Evolutionary conservation across 2,888 invertebrate species (phyloP).

Genomic region (Palloptera scutellata): DNA sequence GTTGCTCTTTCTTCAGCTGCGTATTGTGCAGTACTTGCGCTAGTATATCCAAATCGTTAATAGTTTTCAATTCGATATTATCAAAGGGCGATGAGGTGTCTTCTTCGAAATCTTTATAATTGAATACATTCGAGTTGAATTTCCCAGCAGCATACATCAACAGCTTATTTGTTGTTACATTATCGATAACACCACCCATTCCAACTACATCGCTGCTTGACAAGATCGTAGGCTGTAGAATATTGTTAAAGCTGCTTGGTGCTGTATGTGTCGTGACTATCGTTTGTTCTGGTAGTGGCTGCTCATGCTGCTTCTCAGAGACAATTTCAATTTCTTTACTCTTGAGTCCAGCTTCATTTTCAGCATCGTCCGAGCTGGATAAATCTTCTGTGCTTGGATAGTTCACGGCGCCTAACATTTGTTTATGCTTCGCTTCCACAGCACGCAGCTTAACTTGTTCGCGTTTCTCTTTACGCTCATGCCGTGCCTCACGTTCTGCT

Average conservation of each 20-base stretch:
- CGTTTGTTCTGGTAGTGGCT: conserved; percentile 25
- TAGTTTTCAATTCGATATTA: conserved; percentile 88
- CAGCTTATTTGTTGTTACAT: background rate
- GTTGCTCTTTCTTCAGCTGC: conserved; percentile 46
- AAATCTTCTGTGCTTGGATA: conserved; percentile 72
- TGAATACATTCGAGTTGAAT: conserved; percentile 51
- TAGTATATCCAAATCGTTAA: conserved; percentile 90
- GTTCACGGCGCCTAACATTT: conserved; percentile 69
- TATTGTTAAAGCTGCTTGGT: conserved; percentile 58
- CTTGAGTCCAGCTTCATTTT: conserved; percentile 50
- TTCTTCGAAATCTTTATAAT: conserved; percentile 85
- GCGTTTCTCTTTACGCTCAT: conserved; percentile 69
- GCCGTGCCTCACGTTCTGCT: conserved; percentile 70
- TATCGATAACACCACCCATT: conserved; percentile 10
- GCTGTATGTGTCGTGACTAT: conserved; percentile 30
- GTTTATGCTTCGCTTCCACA: conserved; percentile 67
- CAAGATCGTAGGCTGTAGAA: conserved; percentile 62
- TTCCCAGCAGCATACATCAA: conserved; percentile 10
- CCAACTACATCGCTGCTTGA: conserved; percentile 7
- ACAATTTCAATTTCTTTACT: conserved; percentile 19
- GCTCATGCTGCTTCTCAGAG: background rate
- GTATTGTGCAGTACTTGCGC: conserved; percentile 76
- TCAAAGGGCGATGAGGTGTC: conserved; percentile 94
- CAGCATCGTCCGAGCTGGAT: conserved; percentile 67
- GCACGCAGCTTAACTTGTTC: conserved; percentile 69